These are phyloP conservation scores for Eulacestoma nigropectus DNA, from an alignment of 2,113 vertebrate species.

Conservation along the genomic window DNA sequence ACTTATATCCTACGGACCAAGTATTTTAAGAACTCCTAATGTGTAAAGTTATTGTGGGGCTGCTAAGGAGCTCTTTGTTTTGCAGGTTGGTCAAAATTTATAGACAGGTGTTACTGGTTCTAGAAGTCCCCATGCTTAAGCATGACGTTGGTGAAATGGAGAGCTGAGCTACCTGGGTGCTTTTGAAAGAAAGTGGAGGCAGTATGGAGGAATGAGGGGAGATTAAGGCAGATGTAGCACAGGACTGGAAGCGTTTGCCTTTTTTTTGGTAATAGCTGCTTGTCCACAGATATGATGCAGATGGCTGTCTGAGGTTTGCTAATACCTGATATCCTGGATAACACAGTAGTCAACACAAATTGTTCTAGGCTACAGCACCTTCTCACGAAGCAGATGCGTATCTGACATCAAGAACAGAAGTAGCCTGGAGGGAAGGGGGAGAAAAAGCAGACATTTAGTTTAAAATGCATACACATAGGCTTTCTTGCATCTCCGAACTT, in stretches of 20 bases:
- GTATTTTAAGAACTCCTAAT: conserved; percentile 43
- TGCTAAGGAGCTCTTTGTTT: conserved; percentile 35
- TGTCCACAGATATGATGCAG: conserved; percentile 79
- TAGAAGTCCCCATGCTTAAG: conserved; percentile 28
- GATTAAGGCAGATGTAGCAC: conserved; percentile 81
- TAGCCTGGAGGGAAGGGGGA: conserved; percentile 60
- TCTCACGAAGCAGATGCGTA: conserved; percentile 79
- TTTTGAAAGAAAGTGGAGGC: conserved; percentile 56
- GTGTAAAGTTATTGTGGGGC: conserved; percentile 42
- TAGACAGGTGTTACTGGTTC: conserved; percentile 36
- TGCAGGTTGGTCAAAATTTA: conserved; percentile 44
- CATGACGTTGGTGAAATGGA: conserved; percentile 29
- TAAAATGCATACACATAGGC: not conserved
- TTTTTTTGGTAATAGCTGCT: conserved; percentile 85
- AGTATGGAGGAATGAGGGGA: conserved; percentile 61
- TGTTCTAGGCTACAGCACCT: conserved; percentile 63
- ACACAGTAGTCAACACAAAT: conserved; percentile 74
- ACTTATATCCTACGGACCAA: conserved; percentile 47
- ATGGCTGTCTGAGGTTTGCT: conserved; percentile 75
- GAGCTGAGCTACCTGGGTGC: conserved; percentile 60
- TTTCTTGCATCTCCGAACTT: not conserved
- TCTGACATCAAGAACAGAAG: conserved; percentile 81
- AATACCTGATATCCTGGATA: conserved; percentile 76
- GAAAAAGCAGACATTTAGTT: conserved; percentile 38
- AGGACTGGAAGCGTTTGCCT: conserved; percentile 73